Percentiles rank a stretch among this genome's conserved stretches.
phyloP scores from a whole-genome alignment of 2,888 invertebrate species.

The Drosophila austrosaltans region DNA sequence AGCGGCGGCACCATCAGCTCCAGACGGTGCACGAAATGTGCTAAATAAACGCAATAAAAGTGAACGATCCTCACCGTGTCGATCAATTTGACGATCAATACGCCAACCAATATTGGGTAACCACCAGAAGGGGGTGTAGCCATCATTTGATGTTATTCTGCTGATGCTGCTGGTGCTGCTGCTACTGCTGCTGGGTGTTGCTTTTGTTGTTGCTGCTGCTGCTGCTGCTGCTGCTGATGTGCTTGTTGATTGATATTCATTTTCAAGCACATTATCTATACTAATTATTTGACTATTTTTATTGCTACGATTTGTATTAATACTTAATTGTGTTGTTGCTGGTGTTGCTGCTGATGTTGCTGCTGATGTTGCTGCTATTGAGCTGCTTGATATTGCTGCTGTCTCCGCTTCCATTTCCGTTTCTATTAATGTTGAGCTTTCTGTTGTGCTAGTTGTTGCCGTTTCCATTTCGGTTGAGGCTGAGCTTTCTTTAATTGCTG shows the following conservation, averaged over 20 bases:
- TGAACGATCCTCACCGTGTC: conserved; percentile 71
- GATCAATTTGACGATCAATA: conserved; percentile 67
- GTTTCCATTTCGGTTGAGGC: conserved; percentile 44
- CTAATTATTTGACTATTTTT: conserved; percentile 80
- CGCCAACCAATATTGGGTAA: conserved; percentile 80
- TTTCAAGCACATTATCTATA: conserved; percentile 50
- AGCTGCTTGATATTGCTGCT: conserved; percentile 34
- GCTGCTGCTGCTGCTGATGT: conserved; percentile 41
- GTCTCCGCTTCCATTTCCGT: conserved; percentile 25
- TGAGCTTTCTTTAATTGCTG: conserved; percentile 34
- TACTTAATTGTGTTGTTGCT: conserved; percentile 62
- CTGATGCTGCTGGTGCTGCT: conserved; percentile 30
- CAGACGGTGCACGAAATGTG: conserved; percentile 47
- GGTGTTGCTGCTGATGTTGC: conserved; percentile 32
- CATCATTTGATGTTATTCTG: conserved; percentile 28
- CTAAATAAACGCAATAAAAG: conserved; percentile 79
- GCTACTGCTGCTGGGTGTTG: conserved; percentile 32
- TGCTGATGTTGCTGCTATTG: conserved; percentile 40
- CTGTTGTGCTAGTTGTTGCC: conserved; percentile 36
- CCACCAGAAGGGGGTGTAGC: conserved; percentile 81
- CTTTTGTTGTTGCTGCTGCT: conserved; percentile 29
- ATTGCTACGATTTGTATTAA: conserved; percentile 72
- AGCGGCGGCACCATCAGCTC: background rate
- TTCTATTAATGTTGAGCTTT: conserved; percentile 29
- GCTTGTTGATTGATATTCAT: conserved; percentile 36